These are phyloP conservation scores for Cheilosia grossa DNA, from an alignment of 2,888 invertebrate species.

Conservation along the genomic window DNA sequence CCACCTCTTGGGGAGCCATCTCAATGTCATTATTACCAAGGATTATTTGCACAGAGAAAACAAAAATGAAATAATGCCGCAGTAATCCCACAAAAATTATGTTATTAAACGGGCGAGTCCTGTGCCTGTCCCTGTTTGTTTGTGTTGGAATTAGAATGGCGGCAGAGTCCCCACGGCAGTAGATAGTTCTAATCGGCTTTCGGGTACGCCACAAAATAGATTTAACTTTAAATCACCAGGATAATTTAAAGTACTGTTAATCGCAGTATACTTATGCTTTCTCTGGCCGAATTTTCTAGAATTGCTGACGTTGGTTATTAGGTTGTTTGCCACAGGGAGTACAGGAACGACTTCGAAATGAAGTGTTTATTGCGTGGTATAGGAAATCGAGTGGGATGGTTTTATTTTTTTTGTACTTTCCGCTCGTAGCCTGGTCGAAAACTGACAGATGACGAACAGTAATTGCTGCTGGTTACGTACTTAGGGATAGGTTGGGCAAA, in stretches of 20 bases:
- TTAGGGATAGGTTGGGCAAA: neutral
- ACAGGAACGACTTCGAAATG: conserved; percentile 25
- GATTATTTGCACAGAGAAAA: conserved; percentile 54
- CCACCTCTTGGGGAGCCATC: conserved; percentile 30
- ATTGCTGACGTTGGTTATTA: conserved; percentile 31
- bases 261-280: conserved; percentile 34
- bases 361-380: conserved; percentile 48
- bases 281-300: conserved; percentile 29
- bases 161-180: conserved; percentile 17
- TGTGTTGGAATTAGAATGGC: conserved; percentile 3
- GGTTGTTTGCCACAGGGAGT: neutral
- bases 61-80: conserved; percentile 64
- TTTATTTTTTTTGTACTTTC: neutral
- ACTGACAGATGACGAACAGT: conserved; percentile 40
- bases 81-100: conserved; percentile 63
- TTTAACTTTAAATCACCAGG: conserved; percentile 62
- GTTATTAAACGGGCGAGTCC: conserved; percentile 48
- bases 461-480: conserved; percentile 25
- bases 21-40: conserved; percentile 55
- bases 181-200: conserved; percentile 61
- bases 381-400: neutral
- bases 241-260: conserved; percentile 59
- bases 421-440: neutral
- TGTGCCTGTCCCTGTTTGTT: conserved; percentile 28
- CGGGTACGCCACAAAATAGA: conserved; percentile 61